Conservation (phyloP, 2,888 invertebrate genomes). For the Tipula lateralis region DNA sequence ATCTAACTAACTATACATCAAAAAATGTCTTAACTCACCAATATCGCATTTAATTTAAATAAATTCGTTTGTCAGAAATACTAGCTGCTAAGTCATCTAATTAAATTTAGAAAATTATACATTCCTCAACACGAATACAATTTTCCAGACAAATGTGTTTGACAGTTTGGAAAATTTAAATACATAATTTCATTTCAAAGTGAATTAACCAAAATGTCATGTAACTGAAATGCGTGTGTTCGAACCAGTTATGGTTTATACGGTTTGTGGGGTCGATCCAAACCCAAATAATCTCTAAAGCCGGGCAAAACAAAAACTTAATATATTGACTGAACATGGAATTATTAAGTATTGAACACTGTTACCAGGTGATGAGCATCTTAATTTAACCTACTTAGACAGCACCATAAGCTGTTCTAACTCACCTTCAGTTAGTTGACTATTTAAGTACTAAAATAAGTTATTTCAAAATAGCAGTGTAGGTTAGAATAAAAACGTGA, state of each 20-base stretch:
- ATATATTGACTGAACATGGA: too few relatives aligned
- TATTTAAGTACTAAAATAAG: too few relatives aligned
- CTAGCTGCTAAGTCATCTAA: background rate
- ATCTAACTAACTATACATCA: background rate
- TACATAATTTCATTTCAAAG: background rate
- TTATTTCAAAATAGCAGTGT: too few relatives aligned
- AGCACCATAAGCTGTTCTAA: too few relatives aligned
- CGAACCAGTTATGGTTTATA: background rate
- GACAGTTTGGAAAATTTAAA: background rate
- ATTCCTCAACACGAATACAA: background rate
- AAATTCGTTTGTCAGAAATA: background rate
- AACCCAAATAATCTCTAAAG: too few relatives aligned
- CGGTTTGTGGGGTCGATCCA: too few relatives aligned
- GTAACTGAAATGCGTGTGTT: background rate
- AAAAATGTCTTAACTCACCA: background rate
- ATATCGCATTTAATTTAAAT: background rate
- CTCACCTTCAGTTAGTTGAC: too few relatives aligned
- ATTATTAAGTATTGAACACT: too few relatives aligned
- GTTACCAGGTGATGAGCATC: too few relatives aligned
- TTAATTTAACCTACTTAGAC: too few relatives aligned
- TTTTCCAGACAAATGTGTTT: background rate
- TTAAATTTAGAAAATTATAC: constrained; percentile 3
- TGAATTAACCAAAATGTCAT: background rate
- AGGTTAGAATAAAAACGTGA: too few relatives aligned
- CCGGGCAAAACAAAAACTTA: too few relatives aligned